Base-by-base conservation (phyloP, 2,797 vertebrate genomes). In the Rhinogobio ventralis region DNA sequence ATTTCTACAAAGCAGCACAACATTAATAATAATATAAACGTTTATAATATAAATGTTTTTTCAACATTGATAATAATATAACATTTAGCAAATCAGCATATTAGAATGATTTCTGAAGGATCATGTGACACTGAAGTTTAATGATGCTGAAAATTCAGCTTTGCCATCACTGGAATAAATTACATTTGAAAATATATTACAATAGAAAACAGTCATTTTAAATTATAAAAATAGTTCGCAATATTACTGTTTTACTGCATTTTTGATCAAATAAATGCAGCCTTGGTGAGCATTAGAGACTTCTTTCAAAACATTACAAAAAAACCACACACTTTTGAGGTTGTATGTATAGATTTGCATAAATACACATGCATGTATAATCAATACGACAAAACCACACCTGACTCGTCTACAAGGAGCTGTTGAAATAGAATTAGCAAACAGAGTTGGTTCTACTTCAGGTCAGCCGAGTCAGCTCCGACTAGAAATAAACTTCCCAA, bases 401-500 rank as follows among this genome's bases (percentile, higher is more conserved):
- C 7, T 7, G n/a, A 64, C n/a, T 72, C 57, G 28, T 71, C 28
- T 74, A 69, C 15, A 72, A 23, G 5, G 25, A 62, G 19, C 36
- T 53, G 15, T 62, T 14, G 30, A 53, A 25, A 46, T 45, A 28
- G 28, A 30, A 30, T 86, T 62, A 30, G 23, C 49, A 75, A 55
- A 46, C 42, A 67, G 17, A 53, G 74, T 62, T 25, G n/a, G 7
- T 51, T 69, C 42, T 82, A 39, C 42, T 75, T 77, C 19, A 49
- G 74, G 8, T 77, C 68, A 39, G 55, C 46, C 28, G 1, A 30
- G 69, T 66, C 82, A 77, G 25, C 49, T 23, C 17, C 4, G 23
- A 49, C 10, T 86, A 57, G 49, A 79, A 78, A 49, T 81, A 51
- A 74, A 68, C 49, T 20, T 72, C 42, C 45, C 7, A 42, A 78